Evolutionary conservation across 2,113 vertebrate genomes (phyloP), one percentile per base, ranked within the genome.

Genomic region (Origma solitaria): DNA sequence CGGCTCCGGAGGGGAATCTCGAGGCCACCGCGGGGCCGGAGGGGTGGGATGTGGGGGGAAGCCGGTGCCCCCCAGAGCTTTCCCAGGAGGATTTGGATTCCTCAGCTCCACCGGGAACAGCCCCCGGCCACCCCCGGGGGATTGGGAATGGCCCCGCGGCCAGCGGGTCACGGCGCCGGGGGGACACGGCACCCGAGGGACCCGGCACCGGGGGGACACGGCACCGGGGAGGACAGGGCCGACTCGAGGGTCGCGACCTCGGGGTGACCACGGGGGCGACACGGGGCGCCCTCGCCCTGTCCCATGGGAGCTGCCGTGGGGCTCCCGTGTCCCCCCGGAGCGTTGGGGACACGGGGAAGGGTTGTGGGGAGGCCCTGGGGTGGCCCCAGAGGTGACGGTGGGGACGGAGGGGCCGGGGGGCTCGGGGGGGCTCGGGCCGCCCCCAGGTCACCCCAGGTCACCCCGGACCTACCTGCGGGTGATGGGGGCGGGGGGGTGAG

Each of bases 401-500:
- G 14, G 47, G 19, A 7, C 50, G 15, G 50, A 8, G 25, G 50
- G 50, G 11, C 14, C 21, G 4, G 51, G 18, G 42, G 33, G 42
- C 22, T n/a, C 10, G 27, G 40, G 54, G 42, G n/a, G 27, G 28
- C 4, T 12, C 28, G 2, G 20, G 35, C 22, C 23, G 11, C 21
- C 30, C 75, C 35, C 21, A 4, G 57, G 61, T 89, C 28, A 65
- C 42, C 60, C 19, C 38, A 9, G 53, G 37, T 64, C 3, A 64
- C 24, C 58, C 37, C 37, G 24, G 56, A 64, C 81, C 2, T 70
- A 79, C 94, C 88, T 92, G 88, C 8, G 3, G 40, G 61, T 7
- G 27, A 2, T 1, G 37, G 22, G 35, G 1, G 11, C n/a, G n/a
- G n/a, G n/a, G n/a, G 13, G 17, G 35, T 2, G 45, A 30, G 51